Evolutionary conservation across 2,113 vertebrate species (phyloP).

Genomic region (Dolichotis patagonum): DNA sequence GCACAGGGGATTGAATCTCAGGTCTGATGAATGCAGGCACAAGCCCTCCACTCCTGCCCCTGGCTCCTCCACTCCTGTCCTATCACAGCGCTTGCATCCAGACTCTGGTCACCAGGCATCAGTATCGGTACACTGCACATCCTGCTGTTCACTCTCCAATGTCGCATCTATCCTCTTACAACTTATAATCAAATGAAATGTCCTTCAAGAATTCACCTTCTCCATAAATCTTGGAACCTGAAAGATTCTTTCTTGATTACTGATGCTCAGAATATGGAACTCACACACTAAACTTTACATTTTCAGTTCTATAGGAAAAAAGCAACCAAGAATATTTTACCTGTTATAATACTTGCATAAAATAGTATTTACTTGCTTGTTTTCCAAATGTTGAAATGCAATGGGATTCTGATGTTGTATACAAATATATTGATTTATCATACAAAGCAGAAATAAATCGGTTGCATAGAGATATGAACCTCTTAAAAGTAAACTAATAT

Average conservation of each 20-base stretch:
- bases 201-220: not conserved
- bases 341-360: not conserved
- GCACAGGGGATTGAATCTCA: too few relatives aligned
- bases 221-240: not conserved
- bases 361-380: not conserved
- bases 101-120: not conserved
- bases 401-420: not conserved
- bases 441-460: conserved; percentile 8
- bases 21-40: not conserved
- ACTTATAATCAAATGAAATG: not conserved
- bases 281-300: not conserved
- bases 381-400: conserved; percentile 35
- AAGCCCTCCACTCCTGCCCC: not conserved
- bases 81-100: not conserved
- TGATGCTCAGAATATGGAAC: not conserved
- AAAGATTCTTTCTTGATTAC: not conserved
- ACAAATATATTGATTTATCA: not conserved
- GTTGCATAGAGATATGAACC: not conserved
- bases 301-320: not conserved
- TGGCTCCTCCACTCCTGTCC: not conserved
- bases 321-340: not conserved
- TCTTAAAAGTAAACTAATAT: not conserved
- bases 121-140: not conserved
- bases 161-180: not conserved
- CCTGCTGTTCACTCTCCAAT: not conserved